Conservation (phyloP, 2,888 invertebrate genomes). For the Erpobdella octoculata region DNA sequence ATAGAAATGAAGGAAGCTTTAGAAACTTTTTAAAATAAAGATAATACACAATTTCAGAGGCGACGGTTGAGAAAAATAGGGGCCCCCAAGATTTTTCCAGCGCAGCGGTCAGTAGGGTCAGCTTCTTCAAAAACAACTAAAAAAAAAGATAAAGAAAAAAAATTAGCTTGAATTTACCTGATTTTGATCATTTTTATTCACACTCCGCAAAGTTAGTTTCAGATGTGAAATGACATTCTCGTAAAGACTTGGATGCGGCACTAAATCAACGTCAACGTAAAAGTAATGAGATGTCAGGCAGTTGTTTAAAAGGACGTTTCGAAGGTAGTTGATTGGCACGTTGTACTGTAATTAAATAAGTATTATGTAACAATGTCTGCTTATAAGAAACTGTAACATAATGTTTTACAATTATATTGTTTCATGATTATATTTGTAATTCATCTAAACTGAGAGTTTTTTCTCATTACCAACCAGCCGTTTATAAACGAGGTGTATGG, state of each 20-base stretch:
- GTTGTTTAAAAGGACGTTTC: slow-evolving; percentile 33
- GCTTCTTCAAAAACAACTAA: not conserved
- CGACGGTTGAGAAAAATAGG: too few relatives aligned
- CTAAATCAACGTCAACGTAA: slow-evolving; percentile 34
- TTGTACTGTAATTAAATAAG: not conserved
- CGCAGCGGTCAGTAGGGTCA: too few relatives aligned
- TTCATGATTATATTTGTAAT: not conserved
- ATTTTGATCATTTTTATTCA: too few relatives aligned
- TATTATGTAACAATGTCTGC: not conserved
- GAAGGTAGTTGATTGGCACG: slow-evolving; percentile 36
- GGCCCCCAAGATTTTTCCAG: too few relatives aligned
- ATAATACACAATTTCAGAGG: too few relatives aligned
- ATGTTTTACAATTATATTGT: not conserved
- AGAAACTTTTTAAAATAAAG: too few relatives aligned
- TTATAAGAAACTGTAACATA: too few relatives aligned
- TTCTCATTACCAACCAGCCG: slow-evolving; percentile 32
- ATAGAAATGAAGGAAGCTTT: too few relatives aligned
- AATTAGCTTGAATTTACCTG: too few relatives aligned
- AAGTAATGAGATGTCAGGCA: slow-evolving; percentile 29
- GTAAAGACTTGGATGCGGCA: slow-evolving; percentile 31
- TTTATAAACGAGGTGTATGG: slow-evolving; percentile 33
- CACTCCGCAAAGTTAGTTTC: too few relatives aligned
- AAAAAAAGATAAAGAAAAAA: too few relatives aligned
- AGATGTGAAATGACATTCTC: not conserved
- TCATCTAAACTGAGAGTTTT: too few relatives aligned